Base-by-base conservation (phyloP, 2,888 invertebrate species). In the Eumacrocentrus americanus region DNA sequence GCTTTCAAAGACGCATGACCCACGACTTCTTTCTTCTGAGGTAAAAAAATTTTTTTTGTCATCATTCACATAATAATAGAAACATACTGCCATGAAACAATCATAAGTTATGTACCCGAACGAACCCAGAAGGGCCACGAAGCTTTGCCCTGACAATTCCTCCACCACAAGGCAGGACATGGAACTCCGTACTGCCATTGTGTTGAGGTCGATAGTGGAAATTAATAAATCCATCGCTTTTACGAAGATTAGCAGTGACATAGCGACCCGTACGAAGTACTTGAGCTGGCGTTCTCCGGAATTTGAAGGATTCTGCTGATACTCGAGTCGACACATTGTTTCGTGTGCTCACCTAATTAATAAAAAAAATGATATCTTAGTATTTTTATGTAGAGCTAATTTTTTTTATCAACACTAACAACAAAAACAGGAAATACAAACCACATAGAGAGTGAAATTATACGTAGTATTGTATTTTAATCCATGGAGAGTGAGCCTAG, bases 401-500 rank as follows among this genome's bases (percentile, higher is more conserved):
- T 34, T 22, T 44, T 9, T 42, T 38, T 18, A 16, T 7, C 3
- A 35, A 34, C 16, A 14, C 14, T 54, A 20, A 12, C 20, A 20
- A 37, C 5, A 6, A 5, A 12, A 38, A 55, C 9, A 29, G 6
- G 51, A 51, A 7, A 52, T 58, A 72, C 72, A 67, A 56, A 80
- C 80, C 72, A 79, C 76, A 60, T 80, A 80, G 60, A 80, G 73
- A 3, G 80, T 79, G 58, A 80, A 80, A 70, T 80, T 75, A 70
- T 81, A 81, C n/a, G 76, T 79, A 18, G 73, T 76, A 62, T 81
- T 77, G 68, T 79, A 79, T 67, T 75, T 75, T 71, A 81, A 73
- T 58, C 77, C 75, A 65, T 79, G 75, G 44, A 81, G 72, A 40
- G 80, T 80, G 61, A 81, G 68, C 60, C 77, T 78, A 25, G 77